A percentile compares a stretch with the other conserved stretches of the same genome.
These are phyloP conservation scores for Danio aesculapii DNA, from an alignment of 2,797 vertebrate genomes.

Conservation along the genomic window DNA sequence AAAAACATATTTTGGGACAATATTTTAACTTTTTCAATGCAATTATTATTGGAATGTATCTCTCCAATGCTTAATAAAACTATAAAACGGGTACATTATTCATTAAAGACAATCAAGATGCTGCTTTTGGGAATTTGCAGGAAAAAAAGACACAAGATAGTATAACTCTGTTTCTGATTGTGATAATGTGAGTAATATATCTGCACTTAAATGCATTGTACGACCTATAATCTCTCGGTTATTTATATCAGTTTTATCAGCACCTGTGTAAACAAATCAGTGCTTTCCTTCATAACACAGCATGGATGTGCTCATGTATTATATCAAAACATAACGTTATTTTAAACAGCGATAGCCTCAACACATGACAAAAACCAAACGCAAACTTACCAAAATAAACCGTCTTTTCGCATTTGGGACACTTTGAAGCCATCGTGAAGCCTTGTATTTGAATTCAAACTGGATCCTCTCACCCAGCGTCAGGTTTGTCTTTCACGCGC, in stretches of 20 bases:
- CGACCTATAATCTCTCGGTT: not conserved
- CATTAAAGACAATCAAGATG: not conserved
- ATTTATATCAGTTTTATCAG: not conserved
- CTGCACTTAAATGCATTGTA: not conserved
- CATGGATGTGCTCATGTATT: not conserved
- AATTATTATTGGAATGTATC: no score
- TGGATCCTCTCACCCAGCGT: slow-evolving; percentile 50
- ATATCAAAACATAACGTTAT: slow-evolving; percentile 1
- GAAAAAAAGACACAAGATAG: not conserved
- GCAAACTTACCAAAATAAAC: slow-evolving; percentile 93
- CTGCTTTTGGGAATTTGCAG: not conserved
- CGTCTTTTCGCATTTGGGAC: slow-evolving; percentile 95
- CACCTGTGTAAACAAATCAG: slow-evolving; percentile 7
- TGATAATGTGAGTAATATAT: not conserved
- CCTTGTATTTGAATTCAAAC: slow-evolving; percentile 29
- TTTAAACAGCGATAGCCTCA: not conserved
- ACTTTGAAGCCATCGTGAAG: slow-evolving; percentile 89
- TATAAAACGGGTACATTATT: no score
- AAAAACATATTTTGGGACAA: no score
- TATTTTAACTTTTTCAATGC: no score
- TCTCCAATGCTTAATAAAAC: not conserved
- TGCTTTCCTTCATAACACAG: not conserved
- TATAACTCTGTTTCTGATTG: not conserved
- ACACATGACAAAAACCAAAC: not conserved
- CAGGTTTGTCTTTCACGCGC: slow-evolving; percentile 52